Conservation (phyloP, 2,888 invertebrate genomes). For the Ctena decussata region DNA sequence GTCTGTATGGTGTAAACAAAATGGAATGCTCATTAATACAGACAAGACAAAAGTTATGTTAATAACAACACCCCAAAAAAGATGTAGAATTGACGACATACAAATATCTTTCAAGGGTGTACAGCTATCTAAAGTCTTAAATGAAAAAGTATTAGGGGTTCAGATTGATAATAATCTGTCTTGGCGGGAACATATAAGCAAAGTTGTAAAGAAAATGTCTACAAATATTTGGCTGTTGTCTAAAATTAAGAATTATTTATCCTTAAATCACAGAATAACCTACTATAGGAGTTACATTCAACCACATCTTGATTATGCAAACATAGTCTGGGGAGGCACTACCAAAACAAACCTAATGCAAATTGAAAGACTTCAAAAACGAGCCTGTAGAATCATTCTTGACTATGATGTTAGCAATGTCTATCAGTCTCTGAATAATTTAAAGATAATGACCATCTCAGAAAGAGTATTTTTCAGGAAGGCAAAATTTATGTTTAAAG, state of each 20-base stretch:
- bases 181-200: background rate
- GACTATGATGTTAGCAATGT: background rate
- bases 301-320: background rate
- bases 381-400: background rate
- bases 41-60: background rate
- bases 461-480: background rate
- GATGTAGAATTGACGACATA: background rate
- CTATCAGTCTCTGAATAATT: background rate
- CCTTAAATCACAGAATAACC: background rate
- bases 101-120: background rate
- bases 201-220: background rate
- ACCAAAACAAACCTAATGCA: background rate
- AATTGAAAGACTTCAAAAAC: background rate
- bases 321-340: background rate
- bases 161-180: background rate
- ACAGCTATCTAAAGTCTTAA: background rate
- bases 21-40: background rate
- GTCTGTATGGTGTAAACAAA: background rate
- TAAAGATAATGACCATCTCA: background rate
- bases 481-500: background rate
- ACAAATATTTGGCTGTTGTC: background rate
- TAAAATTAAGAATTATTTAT: background rate
- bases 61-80: background rate
- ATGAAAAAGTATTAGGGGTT: background rate
- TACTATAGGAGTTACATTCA: background rate